Conservation (phyloP, 2,888 invertebrate genomes). For the Himalopsyche anomala region DNA sequence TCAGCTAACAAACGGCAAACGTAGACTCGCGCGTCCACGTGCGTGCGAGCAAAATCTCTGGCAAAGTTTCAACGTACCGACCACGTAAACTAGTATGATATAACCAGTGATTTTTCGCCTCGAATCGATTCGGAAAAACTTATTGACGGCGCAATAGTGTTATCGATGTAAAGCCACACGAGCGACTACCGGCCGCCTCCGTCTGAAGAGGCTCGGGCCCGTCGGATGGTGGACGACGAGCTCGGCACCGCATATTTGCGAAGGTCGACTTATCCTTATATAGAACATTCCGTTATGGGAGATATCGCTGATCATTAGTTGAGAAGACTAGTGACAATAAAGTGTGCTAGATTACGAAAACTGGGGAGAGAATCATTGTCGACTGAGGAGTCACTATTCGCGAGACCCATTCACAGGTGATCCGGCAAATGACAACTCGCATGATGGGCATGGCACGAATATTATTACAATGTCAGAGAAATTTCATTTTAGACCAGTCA, state of each 20-base stretch:
- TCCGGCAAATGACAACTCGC: neutral
- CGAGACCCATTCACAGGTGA: neutral
- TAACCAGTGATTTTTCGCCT: constrained; percentile 35
- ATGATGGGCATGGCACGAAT: neutral
- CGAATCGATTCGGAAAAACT: constrained; percentile 44
- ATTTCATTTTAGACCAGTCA: too few species aligned
- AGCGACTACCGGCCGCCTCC: constrained; percentile 46
- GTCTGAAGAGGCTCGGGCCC: constrained; percentile 37
- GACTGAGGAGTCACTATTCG: neutral
- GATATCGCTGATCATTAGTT: constrained; percentile 52
- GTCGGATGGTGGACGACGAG: constrained; percentile 46
- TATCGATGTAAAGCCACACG: constrained; percentile 55
- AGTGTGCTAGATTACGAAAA: neutral
- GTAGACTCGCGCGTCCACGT: constrained; percentile 46
- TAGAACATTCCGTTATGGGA: constrained; percentile 63
- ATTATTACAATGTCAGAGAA: neutral
- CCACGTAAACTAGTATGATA: constrained; percentile 2
- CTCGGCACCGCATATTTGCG: constrained; percentile 61
- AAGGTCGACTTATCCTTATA: constrained; percentile 66
- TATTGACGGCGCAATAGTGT: constrained; percentile 46
- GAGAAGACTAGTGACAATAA: constrained; percentile 15
- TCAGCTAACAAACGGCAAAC: constrained; percentile 23
- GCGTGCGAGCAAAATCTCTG: constrained; percentile 43
- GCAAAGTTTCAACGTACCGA: constrained; percentile 35
- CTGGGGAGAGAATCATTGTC: neutral